Conservation (phyloP, 1,140 invertebrate species). For the Atta colombica region DNA sequence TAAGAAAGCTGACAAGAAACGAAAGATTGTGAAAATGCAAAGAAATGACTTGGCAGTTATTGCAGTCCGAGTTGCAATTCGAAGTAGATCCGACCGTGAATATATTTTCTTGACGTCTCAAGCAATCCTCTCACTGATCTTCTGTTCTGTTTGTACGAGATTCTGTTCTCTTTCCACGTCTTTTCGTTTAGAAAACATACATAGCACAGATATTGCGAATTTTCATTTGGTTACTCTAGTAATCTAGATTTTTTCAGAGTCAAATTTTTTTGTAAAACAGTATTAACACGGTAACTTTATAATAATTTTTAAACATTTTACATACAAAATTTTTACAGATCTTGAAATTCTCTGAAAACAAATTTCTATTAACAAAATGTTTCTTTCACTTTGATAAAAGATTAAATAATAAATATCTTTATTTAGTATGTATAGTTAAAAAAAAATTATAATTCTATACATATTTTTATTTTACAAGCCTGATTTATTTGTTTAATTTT, state of each 20-base stretch:
- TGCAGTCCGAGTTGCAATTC: constrained; percentile 56
- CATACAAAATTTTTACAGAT: constrained; percentile 10
- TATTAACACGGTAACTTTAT: background rate
- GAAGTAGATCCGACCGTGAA: constrained; percentile 55
- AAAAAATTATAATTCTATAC: background rate
- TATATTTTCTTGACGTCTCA: constrained; percentile 63
- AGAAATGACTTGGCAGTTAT: constrained; percentile 61
- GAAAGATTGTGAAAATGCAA: constrained; percentile 22
- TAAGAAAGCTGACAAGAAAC: constrained; percentile 8
- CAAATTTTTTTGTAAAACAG: background rate
- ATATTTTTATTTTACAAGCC: background rate
- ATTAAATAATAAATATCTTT: background rate
- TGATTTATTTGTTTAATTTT: background rate
- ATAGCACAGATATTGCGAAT: background rate
- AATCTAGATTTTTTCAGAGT: background rate
- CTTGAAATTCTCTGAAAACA: background rate
- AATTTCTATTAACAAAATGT: background rate
- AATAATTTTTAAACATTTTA: background rate
- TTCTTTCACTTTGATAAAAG: background rate
- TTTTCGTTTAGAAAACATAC: background rate
- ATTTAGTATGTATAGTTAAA: no score
- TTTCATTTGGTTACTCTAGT: background rate
- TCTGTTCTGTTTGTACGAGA: background rate
- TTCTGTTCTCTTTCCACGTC: constrained; percentile 5
- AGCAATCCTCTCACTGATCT: constrained; percentile 31